Base-by-base conservation (phyloP, 2,888 invertebrate species). In the Macaria notata region DNA sequence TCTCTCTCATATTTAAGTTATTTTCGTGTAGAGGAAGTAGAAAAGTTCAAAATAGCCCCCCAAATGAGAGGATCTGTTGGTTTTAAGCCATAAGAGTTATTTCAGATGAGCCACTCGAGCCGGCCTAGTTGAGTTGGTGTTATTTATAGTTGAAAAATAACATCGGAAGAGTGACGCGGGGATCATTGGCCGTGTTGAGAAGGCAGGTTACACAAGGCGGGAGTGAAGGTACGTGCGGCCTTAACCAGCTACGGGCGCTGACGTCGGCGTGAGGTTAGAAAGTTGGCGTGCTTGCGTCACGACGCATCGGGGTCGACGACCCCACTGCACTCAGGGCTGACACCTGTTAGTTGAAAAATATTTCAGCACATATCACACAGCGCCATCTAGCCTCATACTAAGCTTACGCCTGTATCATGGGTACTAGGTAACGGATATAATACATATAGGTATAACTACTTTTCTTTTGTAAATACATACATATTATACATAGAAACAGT, bases 281-380 rank as follows among this genome's bases (percentile, higher is more conserved):
- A 90, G 90, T 89, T 88, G 85, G 78, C 71, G 69, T 78, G 82
- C 81, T 88, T 89, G 88, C 90, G 90, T 90, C 90, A 90, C 88
- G 78, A 73, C 78, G 81, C 80, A 75, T 72, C 72, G 80, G 75
- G 86, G 81, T 83, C 86, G 76, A 77, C 72, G 85, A 78, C 81
- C 88, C 68, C 63, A 59, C 61, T 63, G 44, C 59, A 57, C 8
- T 8, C 66, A 75, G 78, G 76, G 78, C 60, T 75, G 75, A 8
- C 65, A 58, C 49, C n/a, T 8, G 31, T 29, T 33, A n/a, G n/a
- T n/a, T n/a, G n/a, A n/a, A n/a, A n/a, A n/a, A n/a, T n/a, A n/a
- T n/a, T n/a, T n/a, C n/a, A n/a, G n/a, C n/a, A n/a, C n/a, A n/a
- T n/a, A n/a, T 33, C 33, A 4, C 33, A 33, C 33, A 4, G 6